Evolutionary conservation across 92 coral and sea anemone species (phyloP).

Genomic region (Parazoanthus swiftii): DNA sequence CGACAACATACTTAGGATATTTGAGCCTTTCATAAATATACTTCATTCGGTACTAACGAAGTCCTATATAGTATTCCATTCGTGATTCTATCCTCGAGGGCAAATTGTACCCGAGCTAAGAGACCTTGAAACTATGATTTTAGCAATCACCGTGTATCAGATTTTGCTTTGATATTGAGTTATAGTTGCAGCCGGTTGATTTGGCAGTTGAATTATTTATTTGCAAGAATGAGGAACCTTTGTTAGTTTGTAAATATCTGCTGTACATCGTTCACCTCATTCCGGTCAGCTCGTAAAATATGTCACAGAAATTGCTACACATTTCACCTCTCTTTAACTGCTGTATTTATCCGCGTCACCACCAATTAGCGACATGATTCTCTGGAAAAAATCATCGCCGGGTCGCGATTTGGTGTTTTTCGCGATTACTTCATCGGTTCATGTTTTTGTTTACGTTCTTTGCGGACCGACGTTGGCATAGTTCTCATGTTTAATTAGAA

Average conservation of each 20-base stretch:
- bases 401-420: background rate
- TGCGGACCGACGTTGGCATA: background rate
- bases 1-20: background rate
- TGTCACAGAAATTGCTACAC: background rate
- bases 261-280: background rate
- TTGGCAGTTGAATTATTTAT: slow-evolving; percentile 1
- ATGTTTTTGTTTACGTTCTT: background rate
- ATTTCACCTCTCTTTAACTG: background rate
- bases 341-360: background rate
- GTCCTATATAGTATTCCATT: background rate
- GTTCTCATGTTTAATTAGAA: background rate
- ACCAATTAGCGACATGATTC: too few relatives aligned
- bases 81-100: background rate
- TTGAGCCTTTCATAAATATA: slow-evolving; percentile 15
- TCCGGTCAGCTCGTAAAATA: background rate
- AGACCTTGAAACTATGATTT: slow-evolving; percentile 1
- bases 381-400: background rate
- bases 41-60: background rate
- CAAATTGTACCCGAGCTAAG: background rate
- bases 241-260: slow-evolving; percentile 1
- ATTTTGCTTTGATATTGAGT: background rate
- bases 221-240: background rate
- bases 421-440: background rate
- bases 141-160: background rate
- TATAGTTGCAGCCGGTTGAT: background rate